Percentiles rank a stretch among this genome's conserved stretches.
These are phyloP conservation scores for Xestia rhomboidea DNA, from an alignment of 2,888 invertebrate species.

Conservation along the genomic window DNA sequence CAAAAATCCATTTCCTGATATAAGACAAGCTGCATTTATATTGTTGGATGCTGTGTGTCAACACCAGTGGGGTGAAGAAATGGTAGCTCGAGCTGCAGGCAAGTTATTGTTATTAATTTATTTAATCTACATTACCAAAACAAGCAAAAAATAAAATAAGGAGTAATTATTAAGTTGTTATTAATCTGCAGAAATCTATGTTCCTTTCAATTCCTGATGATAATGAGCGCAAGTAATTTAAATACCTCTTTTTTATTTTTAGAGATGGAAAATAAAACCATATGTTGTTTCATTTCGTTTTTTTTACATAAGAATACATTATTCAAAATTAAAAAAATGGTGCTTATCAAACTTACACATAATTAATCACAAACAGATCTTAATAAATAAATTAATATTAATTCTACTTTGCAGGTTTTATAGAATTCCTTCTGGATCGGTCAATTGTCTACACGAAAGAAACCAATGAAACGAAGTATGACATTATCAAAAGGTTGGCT, in stretches of 20 bases:
- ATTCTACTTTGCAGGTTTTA: conserved; percentile 89
- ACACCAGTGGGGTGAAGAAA: conserved; percentile 95
- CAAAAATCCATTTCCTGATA: conserved; percentile 95
- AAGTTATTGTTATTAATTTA: conserved; percentile 54
- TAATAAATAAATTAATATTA: conserved; percentile 11
- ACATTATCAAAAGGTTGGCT: conserved; percentile 92
- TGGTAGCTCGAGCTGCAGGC: conserved; percentile 93
- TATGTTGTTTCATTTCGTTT: not conserved
- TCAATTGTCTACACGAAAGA: conserved; percentile 93
- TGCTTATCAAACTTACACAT: not conserved
- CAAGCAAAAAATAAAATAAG: not conserved
- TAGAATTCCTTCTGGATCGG: conserved; percentile 95
- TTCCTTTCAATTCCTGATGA: not conserved
- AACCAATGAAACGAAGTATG: conserved; percentile 94
- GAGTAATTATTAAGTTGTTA: not conserved
- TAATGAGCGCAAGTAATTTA: not conserved
- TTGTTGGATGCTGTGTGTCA: conserved; percentile 92
- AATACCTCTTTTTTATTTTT: not conserved
- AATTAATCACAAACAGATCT: not conserved
- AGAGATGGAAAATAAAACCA: conserved; percentile 14
- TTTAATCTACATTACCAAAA: not conserved
- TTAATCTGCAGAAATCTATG: not conserved
- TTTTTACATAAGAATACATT: conserved; percentile 1
- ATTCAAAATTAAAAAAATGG: not conserved
- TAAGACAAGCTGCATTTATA: conserved; percentile 92